Conservation (phyloP, 2,113 vertebrate species). For the Sterrhoptilus dennistouni region DNA sequence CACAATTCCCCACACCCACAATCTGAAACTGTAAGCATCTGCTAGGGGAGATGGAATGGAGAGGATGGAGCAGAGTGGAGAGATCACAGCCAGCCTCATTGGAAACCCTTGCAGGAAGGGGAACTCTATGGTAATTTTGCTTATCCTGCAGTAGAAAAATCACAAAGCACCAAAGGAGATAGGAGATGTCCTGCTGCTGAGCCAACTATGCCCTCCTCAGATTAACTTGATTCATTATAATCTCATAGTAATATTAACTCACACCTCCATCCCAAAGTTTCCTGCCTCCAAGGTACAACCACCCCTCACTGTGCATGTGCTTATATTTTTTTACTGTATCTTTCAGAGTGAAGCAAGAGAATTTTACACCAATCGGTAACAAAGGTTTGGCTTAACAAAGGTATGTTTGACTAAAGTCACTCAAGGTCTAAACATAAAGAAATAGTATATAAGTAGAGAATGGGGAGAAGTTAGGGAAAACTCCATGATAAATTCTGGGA, state of each 20-base stretch:
- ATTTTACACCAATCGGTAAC: not conserved
- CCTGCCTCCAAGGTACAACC: not conserved
- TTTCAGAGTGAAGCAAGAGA: not conserved
- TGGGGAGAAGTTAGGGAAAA: not conserved
- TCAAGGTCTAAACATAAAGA: not conserved
- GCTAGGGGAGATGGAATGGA: no score
- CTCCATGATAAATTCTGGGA: not conserved
- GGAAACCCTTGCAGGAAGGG: not conserved
- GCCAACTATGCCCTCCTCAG: not conserved
- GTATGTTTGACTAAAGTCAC: not conserved
- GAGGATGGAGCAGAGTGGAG: not conserved
- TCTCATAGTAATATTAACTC: not conserved
- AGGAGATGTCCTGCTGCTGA: not conserved
- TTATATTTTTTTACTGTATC: not conserved
- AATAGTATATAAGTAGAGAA: not conserved
- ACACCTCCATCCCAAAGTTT: not conserved
- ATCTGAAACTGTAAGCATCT: not conserved
- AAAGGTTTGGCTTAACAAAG: not conserved
- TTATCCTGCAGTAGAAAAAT: not conserved
- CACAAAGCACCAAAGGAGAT: not conserved
- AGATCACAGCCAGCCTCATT: no score
- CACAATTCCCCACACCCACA: not conserved
- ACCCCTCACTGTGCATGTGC: not conserved
- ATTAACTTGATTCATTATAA: not conserved
- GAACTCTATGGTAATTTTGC: fast-evolving